phyloP scores from a whole-genome alignment of 2,113 vertebrate genomes.

The Mormoops blainvillei region DNA sequence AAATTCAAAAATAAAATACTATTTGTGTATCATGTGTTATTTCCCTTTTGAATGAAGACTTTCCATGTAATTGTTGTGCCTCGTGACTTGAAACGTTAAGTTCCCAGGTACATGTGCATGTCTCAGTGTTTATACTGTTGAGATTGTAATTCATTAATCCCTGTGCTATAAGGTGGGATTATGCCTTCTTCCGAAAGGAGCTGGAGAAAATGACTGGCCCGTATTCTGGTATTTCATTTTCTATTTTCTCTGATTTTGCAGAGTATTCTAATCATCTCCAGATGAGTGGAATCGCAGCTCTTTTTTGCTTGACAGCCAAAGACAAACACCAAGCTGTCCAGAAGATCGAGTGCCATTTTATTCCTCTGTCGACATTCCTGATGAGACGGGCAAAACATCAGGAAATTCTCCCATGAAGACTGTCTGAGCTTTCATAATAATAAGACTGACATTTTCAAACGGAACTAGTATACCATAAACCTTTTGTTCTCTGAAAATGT shows the following conservation, averaged over 20 bases:
- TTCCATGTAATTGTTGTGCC: background rate
- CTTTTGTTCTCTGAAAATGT: conserved; percentile 20
- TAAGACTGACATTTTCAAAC: conserved; percentile 67
- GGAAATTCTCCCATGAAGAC: conserved; percentile 55
- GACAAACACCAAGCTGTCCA: conserved; percentile 74
- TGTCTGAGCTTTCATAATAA: conserved; percentile 62
- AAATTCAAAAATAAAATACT: conserved; percentile 10
- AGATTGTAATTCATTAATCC: conserved; percentile 10
- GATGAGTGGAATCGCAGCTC: conserved; percentile 59
- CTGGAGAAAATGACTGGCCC: background rate
- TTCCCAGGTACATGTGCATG: background rate
- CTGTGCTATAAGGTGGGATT: background rate
- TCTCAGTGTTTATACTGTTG: background rate
- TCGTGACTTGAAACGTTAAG: background rate
- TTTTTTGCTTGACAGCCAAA: conserved; percentile 75
- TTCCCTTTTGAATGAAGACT: background rate
- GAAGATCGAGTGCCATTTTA: conserved; percentile 74
- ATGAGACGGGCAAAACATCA: conserved; percentile 66
- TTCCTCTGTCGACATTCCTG: conserved; percentile 67
- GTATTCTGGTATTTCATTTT: conserved; percentile 39
- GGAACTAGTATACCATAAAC: background rate
- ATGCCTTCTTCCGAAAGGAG: background rate
- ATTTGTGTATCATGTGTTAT: background rate
- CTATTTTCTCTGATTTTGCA: conserved; percentile 66
- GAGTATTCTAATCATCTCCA: conserved; percentile 67